Evolutionary conservation across 2,113 vertebrate species (phyloP), one percentile per base, ranked within the genome.

Genomic region (Corynorhinus townsendii): DNA sequence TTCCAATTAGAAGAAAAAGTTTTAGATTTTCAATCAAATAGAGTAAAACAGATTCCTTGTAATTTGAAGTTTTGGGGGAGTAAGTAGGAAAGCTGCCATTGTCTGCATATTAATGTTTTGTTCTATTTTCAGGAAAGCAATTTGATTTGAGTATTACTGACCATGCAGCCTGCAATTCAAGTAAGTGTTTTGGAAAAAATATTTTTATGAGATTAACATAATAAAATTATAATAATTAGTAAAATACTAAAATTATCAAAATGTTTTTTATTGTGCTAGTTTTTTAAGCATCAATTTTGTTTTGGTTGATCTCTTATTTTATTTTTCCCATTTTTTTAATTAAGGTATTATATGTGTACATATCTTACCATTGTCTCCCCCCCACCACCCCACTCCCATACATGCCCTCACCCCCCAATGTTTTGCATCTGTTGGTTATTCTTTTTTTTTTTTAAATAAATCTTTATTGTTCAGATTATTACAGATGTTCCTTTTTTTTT

Each of bases 161-260:
- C 96, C 95, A 98, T 98, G 98, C 98, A 98, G 96, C 97, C 98
- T 98, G 96, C 98, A 92, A 96, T 98, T 97, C 98, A 98, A 97
- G 98, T 98, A 98, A 98, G 97, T 94, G 40, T 38, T 95, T 95
- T 92, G 35, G 47, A 56, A 33, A 77, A 40, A 62, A 38, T 38
- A 11, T 73, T 56, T 49, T 83, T 92, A 56, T 69, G 38, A 85
- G 17, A 66, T 72, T 77, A 83, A 81, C 90, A 45, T 71, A 69
- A 96, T 80, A 56, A 38, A 93, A 30, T 87, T 84, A 59, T 45
- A 80, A n/a, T 66, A 88, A 49, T 86, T 82, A 93, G 17, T 77
- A 71, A 81, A 88, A 68, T 80, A 71, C 2, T 71, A 54, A 85
- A 86, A 38, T 79, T 62, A 93, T 93, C 35, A 49, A 81, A 45